Percentiles rank a stretch among this genome's conserved stretches.
These are phyloP conservation scores for Watsonalla binaria DNA, from an alignment of 2,888 invertebrate genomes.

Conservation along the genomic window DNA sequence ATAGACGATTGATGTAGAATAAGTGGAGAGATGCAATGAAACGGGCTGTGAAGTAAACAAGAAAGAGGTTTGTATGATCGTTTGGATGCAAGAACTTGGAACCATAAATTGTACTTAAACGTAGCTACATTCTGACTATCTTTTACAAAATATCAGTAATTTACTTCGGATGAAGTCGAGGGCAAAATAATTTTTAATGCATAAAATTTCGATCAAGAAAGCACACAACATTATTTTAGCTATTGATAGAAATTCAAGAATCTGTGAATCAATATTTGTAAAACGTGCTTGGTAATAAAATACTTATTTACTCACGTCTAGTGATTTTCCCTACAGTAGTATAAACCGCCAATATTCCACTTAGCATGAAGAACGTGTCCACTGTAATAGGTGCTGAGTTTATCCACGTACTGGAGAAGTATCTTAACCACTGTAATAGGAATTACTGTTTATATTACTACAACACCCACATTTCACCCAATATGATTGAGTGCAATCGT, in stretches of 20 bases:
- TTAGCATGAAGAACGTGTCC: constrained; percentile 81
- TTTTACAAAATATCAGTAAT: neutral
- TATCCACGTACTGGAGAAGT: constrained; percentile 51
- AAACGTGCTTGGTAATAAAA: neutral
- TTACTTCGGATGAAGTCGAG: too few species aligned
- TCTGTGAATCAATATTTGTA: too few species aligned
- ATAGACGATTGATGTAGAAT: constrained; percentile 43
- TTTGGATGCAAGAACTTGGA: neutral
- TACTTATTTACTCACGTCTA: constrained; percentile 26
- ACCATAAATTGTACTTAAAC: too few species aligned
- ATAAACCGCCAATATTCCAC: constrained; percentile 78
- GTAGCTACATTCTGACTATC: too few species aligned
- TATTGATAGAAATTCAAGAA: too few species aligned
- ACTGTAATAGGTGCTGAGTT: constrained; percentile 70
- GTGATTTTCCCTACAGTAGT: constrained; percentile 46
- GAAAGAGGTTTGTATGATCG: neutral
- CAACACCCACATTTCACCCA: too few species aligned
- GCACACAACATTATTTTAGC: too few species aligned
- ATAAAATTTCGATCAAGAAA: too few species aligned
- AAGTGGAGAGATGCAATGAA: constrained; percentile 38
- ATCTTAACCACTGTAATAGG: constrained; percentile 38
- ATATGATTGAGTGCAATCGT: too few species aligned
- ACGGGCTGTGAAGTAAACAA: constrained; percentile 29
- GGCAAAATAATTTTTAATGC: too few species aligned
- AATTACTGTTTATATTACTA: neutral